A percentile compares a stretch with the other conserved stretches of the same genome.
phyloP scores from a whole-genome alignment of 2,888 invertebrate genomes.

The Palloptera scutellata region DNA sequence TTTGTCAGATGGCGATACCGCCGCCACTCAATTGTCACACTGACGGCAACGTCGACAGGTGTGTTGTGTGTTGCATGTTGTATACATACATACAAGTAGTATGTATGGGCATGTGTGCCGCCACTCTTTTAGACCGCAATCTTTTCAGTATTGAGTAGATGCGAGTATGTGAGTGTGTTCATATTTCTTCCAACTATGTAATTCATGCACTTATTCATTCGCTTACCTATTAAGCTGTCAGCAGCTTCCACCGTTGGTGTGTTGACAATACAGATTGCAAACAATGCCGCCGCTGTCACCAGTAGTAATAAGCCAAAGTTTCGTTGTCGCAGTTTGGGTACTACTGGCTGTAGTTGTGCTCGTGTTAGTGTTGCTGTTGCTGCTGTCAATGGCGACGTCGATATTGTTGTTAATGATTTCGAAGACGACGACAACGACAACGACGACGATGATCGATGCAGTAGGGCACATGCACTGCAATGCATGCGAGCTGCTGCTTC shows the following conservation, averaged over 20 bases:
- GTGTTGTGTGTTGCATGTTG: not conserved
- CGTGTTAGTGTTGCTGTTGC: conserved; percentile 12
- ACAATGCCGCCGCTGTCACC: conserved; percentile 38
- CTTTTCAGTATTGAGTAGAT: not conserved
- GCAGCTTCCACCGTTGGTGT: conserved; percentile 38
- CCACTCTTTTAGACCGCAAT: too few species aligned
- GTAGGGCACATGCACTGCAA: not conserved
- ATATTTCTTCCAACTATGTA: conserved; percentile 9
- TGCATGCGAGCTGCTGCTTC: not conserved
- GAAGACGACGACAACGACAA: conserved; percentile 5
- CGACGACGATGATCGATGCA: not conserved
- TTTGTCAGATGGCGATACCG: too few species aligned
- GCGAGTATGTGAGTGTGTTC: not conserved
- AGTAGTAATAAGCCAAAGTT: conserved; percentile 29
- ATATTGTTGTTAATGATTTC: conserved; percentile 19
- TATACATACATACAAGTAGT: not conserved
- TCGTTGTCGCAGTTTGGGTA: conserved; percentile 13
- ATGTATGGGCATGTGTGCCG: too few species aligned
- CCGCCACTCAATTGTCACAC: too few species aligned
- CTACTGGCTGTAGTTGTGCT: not conserved
- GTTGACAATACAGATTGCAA: conserved; percentile 40
- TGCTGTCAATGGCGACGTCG: conserved; percentile 13
- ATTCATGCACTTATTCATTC: not conserved
- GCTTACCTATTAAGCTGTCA: conserved; percentile 45
- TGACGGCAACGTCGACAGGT: too few species aligned